phyloP scores from a whole-genome alignment of 2,113 vertebrate species.

The Desmodus rotundus region DNA sequence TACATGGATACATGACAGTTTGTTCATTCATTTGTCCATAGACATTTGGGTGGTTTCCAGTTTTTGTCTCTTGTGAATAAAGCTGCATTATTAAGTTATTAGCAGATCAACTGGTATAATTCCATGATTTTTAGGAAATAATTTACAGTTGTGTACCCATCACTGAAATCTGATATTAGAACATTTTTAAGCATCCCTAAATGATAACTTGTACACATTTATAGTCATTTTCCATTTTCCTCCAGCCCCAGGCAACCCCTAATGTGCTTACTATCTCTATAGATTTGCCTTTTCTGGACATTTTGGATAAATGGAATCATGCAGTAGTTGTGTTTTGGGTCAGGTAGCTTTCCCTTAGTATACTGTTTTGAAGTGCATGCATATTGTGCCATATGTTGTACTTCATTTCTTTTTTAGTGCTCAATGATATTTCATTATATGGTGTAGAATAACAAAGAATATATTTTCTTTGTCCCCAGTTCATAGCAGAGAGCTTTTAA shows the following conservation, averaged over 20 bases:
- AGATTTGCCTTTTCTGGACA: not conserved
- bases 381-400: not conserved
- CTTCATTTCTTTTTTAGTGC: constrained; percentile 4
- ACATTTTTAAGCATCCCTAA: not conserved
- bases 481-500: not conserved
- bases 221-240: not conserved
- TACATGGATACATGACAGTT: not conserved
- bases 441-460: not conserved
- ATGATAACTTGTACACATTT: not conserved
- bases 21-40: not conserved
- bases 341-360: not conserved
- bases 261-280: not conserved
- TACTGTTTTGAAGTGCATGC: not conserved
- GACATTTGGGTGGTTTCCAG: not conserved
- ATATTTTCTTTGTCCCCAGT: not conserved
- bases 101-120: not conserved
- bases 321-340: not conserved
- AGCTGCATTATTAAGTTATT: not conserved
- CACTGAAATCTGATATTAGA: not conserved
- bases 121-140: not conserved
- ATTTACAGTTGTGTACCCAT: not conserved
- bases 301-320: not conserved
- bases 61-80: not conserved
- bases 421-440: not conserved
- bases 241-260: not conserved